Evolutionary conservation across 2,113 vertebrate genomes (phyloP).

Genomic region (Oncorhynchus masou): DNA sequence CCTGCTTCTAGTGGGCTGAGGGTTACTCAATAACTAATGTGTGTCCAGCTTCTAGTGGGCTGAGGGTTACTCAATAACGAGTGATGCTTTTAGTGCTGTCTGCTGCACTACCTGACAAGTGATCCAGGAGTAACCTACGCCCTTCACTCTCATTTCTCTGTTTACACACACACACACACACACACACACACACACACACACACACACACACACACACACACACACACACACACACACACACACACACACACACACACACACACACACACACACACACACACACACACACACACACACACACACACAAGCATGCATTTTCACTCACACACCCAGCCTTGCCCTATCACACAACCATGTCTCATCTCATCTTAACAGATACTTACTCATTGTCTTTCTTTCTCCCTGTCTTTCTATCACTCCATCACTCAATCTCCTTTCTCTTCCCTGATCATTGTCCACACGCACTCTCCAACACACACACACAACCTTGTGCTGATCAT

Average conservation of each 20-base stretch:
- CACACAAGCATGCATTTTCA: not conserved
- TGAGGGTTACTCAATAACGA: no score
- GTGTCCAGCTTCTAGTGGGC: no score
- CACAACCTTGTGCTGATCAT: no score
- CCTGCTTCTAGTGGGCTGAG: no score
- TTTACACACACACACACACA: not conserved
- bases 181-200: conserved; percentile 9
- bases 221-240: not conserved
- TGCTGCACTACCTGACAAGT: conserved; percentile 13
- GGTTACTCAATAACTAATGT: no score
- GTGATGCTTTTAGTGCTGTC: conserved; percentile 46
- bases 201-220: conserved; percentile 25
- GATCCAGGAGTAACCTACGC: no score
- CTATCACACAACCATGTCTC: conserved; percentile 6
- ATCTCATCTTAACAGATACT: not conserved
- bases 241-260: not conserved
- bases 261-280: conserved; percentile 24
- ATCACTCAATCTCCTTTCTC: conserved; percentile 3
- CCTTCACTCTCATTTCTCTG: no score
- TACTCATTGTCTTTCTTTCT: not conserved
- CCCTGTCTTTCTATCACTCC: not conserved
- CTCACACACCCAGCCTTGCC: not conserved
- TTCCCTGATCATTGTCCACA: no score
- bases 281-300: conserved; percentile 25
- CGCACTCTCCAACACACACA: no score